Evolutionary conservation across 2,888 invertebrate genomes (phyloP).

Genomic region (Aporophyla lueneburgensis): DNA sequence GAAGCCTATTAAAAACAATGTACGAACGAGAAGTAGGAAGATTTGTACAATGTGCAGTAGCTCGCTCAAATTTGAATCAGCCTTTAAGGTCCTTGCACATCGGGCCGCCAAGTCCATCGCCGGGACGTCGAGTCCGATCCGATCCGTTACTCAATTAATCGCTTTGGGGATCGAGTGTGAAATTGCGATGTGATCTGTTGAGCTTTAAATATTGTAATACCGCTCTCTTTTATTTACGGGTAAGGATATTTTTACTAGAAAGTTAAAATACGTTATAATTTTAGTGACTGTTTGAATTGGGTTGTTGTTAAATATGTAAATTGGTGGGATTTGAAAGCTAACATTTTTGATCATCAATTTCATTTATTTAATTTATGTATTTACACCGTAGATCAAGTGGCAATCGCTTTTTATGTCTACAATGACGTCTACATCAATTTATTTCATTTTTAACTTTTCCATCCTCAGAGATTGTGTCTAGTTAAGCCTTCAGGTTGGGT

Average conservation of each 20-base stretch:
- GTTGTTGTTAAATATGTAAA: too few species aligned
- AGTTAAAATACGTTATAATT: neutral
- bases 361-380: neutral
- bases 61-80: neutral
- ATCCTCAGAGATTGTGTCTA: too few species aligned
- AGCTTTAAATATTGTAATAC: conserved; percentile 54
- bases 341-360: neutral
- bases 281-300: neutral
- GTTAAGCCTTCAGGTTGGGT: too few species aligned
- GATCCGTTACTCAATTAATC: conserved; percentile 50
- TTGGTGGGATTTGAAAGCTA: neutral
- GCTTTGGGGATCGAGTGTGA: conserved; percentile 50
- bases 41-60: neutral
- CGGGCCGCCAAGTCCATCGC: neutral
- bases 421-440: too few species aligned
- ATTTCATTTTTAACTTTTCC: too few species aligned
- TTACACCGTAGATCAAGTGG: too few species aligned
- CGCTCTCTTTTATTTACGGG: conserved; percentile 15
- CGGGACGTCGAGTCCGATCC: neutral
- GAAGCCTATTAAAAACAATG: neutral
- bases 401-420: too few species aligned
- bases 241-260: neutral
- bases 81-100: conserved; percentile 1
- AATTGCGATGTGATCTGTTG: conserved; percentile 53
- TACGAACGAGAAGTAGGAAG: neutral